phyloP scores from a whole-genome alignment of 2,113 vertebrate species.

The Paratilapia polleni region DNA sequence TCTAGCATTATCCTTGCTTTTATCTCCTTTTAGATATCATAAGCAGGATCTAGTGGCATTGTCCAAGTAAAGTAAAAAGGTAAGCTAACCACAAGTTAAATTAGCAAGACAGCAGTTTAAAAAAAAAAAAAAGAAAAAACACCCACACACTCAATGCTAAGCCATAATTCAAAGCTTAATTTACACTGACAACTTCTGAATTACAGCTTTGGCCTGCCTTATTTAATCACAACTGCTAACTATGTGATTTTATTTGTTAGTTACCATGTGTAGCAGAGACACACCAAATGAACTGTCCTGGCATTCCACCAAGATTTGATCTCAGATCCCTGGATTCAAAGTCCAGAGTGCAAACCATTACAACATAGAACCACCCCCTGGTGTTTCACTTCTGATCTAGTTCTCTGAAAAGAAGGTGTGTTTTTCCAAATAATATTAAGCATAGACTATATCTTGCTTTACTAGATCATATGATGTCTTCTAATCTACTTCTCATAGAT shows the following conservation, averaged over 20 bases:
- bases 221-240: too few relatives aligned
- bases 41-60: not conserved
- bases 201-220: too few relatives aligned
- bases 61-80: not conserved
- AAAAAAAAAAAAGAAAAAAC: too few relatives aligned
- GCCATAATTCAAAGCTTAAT: too few relatives aligned
- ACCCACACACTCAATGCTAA: too few relatives aligned
- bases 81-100: too few relatives aligned
- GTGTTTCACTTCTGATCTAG: not conserved
- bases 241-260: too few relatives aligned
- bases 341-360: conserved; percentile 88
- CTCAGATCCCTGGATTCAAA: conserved; percentile 83
- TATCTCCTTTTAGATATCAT: conserved; percentile 3
- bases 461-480: not conserved
- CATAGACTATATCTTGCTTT: not conserved
- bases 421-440: not conserved
- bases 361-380: conserved; percentile 70
- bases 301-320: too few relatives aligned
- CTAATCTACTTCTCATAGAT: not conserved
- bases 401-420: not conserved
- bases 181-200: too few relatives aligned
- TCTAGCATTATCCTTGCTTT: not conserved
- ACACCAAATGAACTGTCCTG: too few relatives aligned
- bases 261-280: too few relatives aligned
- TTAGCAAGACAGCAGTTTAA: too few relatives aligned